These are phyloP conservation scores for Delphinus delphis DNA, from an alignment of 2,113 vertebrate species.

Conservation along the genomic window DNA sequence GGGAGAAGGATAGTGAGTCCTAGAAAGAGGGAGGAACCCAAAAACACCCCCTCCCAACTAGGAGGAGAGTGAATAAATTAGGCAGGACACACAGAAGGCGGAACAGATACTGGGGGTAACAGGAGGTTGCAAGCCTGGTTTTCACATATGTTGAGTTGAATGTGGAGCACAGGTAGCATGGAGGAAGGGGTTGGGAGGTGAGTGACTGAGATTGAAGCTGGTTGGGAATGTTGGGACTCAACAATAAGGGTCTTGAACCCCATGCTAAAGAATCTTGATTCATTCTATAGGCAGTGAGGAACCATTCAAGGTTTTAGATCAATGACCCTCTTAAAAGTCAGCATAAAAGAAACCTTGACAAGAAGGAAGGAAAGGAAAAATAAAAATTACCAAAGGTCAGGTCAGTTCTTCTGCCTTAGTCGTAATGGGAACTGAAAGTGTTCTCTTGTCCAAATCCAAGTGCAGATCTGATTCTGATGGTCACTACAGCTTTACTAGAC, in stretches of 20 bases:
- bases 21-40: background rate
- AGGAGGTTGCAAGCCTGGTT: background rate
- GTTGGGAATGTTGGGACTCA: background rate
- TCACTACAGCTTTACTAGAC: background rate
- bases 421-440: background rate
- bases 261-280: background rate
- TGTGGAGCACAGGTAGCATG: background rate
- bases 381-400: too few relatives aligned
- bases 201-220: too few relatives aligned
- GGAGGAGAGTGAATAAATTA: background rate
- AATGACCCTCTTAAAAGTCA: background rate
- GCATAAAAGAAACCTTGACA: background rate
- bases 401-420: background rate
- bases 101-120: accelerated
- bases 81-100: background rate
- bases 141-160: background rate
- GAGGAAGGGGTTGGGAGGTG: too few relatives aligned
- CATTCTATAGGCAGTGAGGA: background rate
- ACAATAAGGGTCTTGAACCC: background rate
- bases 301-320: background rate
- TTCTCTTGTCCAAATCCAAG: background rate
- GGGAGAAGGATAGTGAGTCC: background rate
- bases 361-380: background rate
- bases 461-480: background rate
- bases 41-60: background rate